A percentile compares a stretch with the other conserved stretches of the same genome.
Conservation (phyloP, 2,113 vertebrate species). For the Ammospiza nelsoni region DNA sequence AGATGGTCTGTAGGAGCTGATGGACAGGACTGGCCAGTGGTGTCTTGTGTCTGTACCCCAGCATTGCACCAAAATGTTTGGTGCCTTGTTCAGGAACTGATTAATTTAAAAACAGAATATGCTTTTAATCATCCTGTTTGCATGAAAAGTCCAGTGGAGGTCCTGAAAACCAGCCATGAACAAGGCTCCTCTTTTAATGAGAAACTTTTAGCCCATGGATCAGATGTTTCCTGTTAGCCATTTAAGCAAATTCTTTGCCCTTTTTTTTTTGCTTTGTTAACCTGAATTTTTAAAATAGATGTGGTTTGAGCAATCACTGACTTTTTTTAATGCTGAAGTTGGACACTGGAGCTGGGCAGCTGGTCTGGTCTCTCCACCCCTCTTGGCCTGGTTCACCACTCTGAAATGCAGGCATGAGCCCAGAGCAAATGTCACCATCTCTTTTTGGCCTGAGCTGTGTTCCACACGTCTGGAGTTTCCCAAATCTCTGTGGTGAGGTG, state of each 20-base stretch:
- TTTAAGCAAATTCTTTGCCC: not conserved
- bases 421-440: conserved; percentile 20
- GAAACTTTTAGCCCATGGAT: not conserved
- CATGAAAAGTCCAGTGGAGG: not conserved
- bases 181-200: not conserved
- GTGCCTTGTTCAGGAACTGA: not conserved
- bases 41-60: not conserved
- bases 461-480: not conserved
- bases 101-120: not conserved
- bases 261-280: not conserved
- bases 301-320: not conserved
- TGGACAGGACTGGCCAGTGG: not conserved
- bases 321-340: not conserved
- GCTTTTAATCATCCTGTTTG: not conserved
- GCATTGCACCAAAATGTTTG: not conserved
- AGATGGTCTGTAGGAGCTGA: not conserved
- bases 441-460: not conserved
- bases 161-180: not conserved
- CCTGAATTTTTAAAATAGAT: not conserved
- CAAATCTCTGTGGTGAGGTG: not conserved
- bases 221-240: not conserved
- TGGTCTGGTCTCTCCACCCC: not conserved
- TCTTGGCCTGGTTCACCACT: not conserved
- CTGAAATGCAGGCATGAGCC: not conserved
- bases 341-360: not conserved